Conservation (phyloP, 2,888 invertebrate species). For the Ypsolopha scabrella region DNA sequence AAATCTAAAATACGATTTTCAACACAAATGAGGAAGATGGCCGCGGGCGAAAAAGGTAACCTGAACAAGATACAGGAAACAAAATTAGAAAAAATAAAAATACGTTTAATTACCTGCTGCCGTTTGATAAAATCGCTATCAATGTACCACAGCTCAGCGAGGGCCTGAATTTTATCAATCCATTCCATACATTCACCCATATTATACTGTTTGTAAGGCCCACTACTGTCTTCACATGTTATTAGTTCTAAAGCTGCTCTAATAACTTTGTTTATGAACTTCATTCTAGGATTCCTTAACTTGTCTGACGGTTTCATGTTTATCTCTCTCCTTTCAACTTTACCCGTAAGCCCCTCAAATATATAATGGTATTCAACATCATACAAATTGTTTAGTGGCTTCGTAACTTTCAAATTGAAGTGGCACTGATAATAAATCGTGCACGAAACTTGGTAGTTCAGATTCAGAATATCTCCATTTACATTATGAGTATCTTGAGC, state of each 20-base stretch:
- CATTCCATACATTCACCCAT: conserved; percentile 65
- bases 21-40: too few species aligned
- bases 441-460: conserved; percentile 84
- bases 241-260: conserved; percentile 81
- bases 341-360: conserved; percentile 54
- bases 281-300: conserved; percentile 74
- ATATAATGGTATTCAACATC: conserved; percentile 77
- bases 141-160: conserved; percentile 84
- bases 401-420: conserved; percentile 80
- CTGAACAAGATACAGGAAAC: too few species aligned
- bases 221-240: conserved; percentile 67
- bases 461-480: conserved; percentile 80
- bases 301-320: conserved; percentile 77
- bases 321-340: conserved; percentile 61
- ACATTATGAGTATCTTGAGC: conserved; percentile 82
- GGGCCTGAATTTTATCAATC: conserved; percentile 77
- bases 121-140: conserved; percentile 79
- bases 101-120: conserved; percentile 72
- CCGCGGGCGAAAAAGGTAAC: too few species aligned
- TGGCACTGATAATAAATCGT: conserved; percentile 83
- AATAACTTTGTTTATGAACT: conserved; percentile 81
- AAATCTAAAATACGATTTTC: too few species aligned
- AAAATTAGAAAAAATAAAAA: too few species aligned
- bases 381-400: conserved; percentile 81
- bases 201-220: conserved; percentile 49